A percentile compares a stretch with the other conserved stretches of the same genome.
Evolutionary conservation across 2,888 invertebrate genomes (phyloP).

Genomic region (Caenorhabditis sinica): DNA sequence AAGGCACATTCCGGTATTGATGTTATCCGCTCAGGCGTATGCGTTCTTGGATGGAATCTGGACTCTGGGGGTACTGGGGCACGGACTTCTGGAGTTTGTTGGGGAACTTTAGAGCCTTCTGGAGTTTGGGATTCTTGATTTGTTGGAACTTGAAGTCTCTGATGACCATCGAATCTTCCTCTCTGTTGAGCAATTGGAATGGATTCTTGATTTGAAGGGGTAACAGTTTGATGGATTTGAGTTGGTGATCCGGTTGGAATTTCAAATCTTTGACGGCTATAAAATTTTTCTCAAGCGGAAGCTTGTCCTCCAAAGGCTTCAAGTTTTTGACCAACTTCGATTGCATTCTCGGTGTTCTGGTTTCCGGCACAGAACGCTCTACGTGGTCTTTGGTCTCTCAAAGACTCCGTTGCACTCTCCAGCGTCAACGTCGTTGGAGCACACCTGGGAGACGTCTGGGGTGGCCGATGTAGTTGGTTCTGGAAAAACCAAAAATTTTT

Average conservation of each 20-base stretch:
- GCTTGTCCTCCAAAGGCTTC: constrained; percentile 15
- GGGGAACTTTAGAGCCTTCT: not conserved
- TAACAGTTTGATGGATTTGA: not conserved
- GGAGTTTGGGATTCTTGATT: not conserved
- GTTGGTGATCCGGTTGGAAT: not conserved
- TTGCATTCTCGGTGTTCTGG: constrained; percentile 30
- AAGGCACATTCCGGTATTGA: constrained; percentile 1
- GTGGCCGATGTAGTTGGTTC: constrained; percentile 58
- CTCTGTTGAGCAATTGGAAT: constrained; percentile 20
- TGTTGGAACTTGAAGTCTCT: constrained; percentile 17
- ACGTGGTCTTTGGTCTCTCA: constrained; percentile 67
- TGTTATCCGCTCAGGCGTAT: constrained; percentile 1
- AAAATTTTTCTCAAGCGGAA: constrained; percentile 28
- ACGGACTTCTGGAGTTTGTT: constrained; percentile 1
- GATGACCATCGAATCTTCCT: constrained; percentile 27
- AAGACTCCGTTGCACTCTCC: constrained; percentile 80
- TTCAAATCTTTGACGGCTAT: constrained; percentile 30
- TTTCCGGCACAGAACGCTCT: constrained; percentile 56
- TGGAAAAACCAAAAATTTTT: not conserved
- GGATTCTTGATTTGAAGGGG: not conserved
- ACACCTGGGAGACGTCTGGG: constrained; percentile 74
- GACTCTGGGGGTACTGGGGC: constrained; percentile 31
- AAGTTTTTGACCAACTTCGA: constrained; percentile 24
- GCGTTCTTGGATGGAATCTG: constrained; percentile 46
- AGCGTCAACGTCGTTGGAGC: constrained; percentile 79